Base-by-base conservation (phyloP, 2,797 vertebrate genomes). In the Oceanodroma leucorhoa region DNA sequence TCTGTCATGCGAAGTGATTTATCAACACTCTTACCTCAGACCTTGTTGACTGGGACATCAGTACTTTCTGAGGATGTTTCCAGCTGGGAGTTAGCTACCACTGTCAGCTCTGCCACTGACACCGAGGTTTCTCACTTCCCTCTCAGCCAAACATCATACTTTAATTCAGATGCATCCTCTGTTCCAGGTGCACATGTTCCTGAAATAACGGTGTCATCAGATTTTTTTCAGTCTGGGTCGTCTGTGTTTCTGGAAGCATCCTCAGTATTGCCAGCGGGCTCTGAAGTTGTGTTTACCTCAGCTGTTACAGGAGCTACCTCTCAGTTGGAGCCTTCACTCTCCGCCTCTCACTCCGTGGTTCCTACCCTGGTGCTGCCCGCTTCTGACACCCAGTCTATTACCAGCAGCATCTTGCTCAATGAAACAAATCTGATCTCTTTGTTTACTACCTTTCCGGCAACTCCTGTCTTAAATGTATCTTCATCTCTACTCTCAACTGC, bases 281-380 rank as follows among this genome's bases (percentile, higher is more conserved):
- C 90, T 87, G 98, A 58, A 97, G 97, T 80, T 96, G 96, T 38
- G 73, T 97, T 97, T 98, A 97, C 98, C 97, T 98, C 93, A 89
- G 92, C 91, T 96, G 94, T 95, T 79, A 90, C 97, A 79, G 97
- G 96, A 94, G 84, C 98, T 97, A 97, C 98, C 95, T 98, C 97
- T 87, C 96, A 78, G 96, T 64, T 96, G 77, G 97, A 97, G 87
- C 97, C 93, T 82, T 96, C 96, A 1, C 78, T 87, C 64, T 75
- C 48, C 32, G 55, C 69, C 29, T 95, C 22, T 54, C 81, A 43
- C 14, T 67, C 94, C 0, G 19, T 88, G 43, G 78, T 75, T 96
- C 69, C 95, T 70, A 83, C 94, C 4, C 70, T 40, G 95, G 94
- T 95, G 93, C 96, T 97, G 75, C 83, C 98, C 43, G n/a, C 83